These are phyloP conservation scores for Pterostichus niger DNA, from an alignment of 2,888 invertebrate genomes.

Conservation along the genomic window DNA sequence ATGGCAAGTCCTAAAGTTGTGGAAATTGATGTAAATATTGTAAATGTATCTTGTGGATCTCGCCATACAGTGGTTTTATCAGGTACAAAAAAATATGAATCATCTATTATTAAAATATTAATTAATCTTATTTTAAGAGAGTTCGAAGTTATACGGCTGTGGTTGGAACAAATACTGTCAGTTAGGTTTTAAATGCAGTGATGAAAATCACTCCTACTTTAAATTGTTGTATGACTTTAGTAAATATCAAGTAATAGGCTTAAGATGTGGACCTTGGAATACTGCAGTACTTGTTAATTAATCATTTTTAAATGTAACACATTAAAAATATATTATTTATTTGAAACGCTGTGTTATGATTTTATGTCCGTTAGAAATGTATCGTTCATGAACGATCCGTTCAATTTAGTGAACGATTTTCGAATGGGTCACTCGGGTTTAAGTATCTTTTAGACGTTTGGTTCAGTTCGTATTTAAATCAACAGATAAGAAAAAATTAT, in stretches of 20 bases:
- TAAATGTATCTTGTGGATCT: constrained; percentile 85
- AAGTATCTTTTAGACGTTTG: too few species aligned
- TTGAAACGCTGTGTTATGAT: neutral
- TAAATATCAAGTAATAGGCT: constrained; percentile 69
- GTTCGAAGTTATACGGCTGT: constrained; percentile 85
- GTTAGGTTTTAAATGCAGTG: constrained; percentile 78
- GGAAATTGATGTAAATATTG: constrained; percentile 77
- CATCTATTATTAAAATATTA: neutral
- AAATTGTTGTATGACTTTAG: constrained; percentile 71
- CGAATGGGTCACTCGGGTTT: too few species aligned
- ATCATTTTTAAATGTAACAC: constrained; percentile 54
- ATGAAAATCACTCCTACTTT: constrained; percentile 73
- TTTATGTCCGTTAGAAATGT: too few species aligned
- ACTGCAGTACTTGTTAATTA: constrained; percentile 71
- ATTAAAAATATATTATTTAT: constrained; percentile 67
- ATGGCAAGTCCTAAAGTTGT: constrained; percentile 78
- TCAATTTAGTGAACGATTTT: too few species aligned
- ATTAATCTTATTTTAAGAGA: constrained; percentile 76
- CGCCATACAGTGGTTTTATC: constrained; percentile 86
- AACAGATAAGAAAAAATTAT: too few species aligned
- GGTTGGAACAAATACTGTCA: constrained; percentile 93
- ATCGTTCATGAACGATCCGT: too few species aligned
- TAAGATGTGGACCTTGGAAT: constrained; percentile 79
- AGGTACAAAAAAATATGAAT: constrained; percentile 72
- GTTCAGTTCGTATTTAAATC: too few species aligned